These are phyloP conservation scores for Myiopsitta monachus DNA, from an alignment of 2,113 vertebrate species.

Conservation along the genomic window DNA sequence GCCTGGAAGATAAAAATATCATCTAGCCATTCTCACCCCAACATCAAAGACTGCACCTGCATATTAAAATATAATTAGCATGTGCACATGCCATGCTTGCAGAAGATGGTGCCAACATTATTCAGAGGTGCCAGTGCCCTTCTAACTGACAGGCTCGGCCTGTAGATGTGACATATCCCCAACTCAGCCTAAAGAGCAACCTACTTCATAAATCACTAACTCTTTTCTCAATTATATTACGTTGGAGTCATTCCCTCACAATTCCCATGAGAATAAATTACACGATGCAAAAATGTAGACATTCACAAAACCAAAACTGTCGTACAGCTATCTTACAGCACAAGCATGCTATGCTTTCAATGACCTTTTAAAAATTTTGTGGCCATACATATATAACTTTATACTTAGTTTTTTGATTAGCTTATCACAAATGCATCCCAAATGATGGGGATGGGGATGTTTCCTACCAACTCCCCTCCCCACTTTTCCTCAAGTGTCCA, in stretches of 20 bases:
- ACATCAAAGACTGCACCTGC: slow-evolving; percentile 18
- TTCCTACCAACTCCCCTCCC: background rate
- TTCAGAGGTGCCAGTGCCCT: background rate
- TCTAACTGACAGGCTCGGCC: background rate
- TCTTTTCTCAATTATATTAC: background rate
- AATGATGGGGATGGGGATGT: background rate
- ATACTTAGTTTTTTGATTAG: background rate
- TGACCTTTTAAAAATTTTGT: background rate
- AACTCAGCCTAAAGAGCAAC: background rate
- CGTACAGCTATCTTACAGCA: background rate
- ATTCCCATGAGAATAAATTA: background rate
- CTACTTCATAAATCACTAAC: background rate
- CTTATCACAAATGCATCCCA: background rate
- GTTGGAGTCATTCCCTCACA: background rate
- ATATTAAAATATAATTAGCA: slow-evolving; percentile 9
- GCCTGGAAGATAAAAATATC: slow-evolving; percentile 23
- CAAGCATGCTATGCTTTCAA: background rate
- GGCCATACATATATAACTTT: background rate
- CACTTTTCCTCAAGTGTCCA: background rate
- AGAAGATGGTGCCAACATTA: background rate
- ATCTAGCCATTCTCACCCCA: background rate
- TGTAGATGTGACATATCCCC: background rate
- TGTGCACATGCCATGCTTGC: background rate
- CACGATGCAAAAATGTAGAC: background rate
- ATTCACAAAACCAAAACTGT: background rate